A percentile compares a stretch with the other conserved stretches of the same genome.
phyloP scores from a whole-genome alignment of 2,113 vertebrate genomes.

The Strix aluco region DNA sequence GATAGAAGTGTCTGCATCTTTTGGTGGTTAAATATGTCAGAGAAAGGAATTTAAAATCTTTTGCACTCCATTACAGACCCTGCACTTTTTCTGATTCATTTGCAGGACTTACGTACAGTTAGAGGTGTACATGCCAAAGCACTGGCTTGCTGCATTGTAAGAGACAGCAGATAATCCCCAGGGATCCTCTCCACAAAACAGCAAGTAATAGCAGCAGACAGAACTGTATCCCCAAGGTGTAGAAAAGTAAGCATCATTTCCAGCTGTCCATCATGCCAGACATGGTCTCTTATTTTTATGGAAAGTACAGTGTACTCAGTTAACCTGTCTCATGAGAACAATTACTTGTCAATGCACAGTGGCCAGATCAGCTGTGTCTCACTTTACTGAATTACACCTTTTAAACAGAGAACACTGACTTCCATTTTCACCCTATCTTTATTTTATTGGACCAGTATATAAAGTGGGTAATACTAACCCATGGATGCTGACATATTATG shows the following conservation, averaged over 20 bases:
- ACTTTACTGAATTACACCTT: background rate
- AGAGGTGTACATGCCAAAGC: background rate
- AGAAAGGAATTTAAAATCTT: background rate
- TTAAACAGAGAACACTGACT: background rate
- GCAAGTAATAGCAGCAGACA: background rate
- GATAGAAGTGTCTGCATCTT: background rate
- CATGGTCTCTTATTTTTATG: background rate
- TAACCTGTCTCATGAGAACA: background rate
- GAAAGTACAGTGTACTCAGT: background rate
- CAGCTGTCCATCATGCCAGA: background rate
- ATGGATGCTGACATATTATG: background rate
- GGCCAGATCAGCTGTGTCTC: background rate
- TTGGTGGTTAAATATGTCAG: background rate
- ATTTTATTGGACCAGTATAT: background rate
- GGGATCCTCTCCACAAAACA: background rate
- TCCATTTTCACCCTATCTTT: background rate
- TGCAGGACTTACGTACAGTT: background rate
- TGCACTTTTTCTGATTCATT: background rate
- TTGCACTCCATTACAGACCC: background rate
- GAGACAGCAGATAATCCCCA: background rate
- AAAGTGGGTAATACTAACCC: background rate
- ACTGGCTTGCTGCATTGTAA: background rate
- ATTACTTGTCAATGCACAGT: background rate
- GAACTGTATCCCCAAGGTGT: background rate
- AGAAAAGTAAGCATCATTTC: background rate